Base-by-base conservation (phyloP, 2,888 invertebrate species). In the Dryobotodes eremita region DNA sequence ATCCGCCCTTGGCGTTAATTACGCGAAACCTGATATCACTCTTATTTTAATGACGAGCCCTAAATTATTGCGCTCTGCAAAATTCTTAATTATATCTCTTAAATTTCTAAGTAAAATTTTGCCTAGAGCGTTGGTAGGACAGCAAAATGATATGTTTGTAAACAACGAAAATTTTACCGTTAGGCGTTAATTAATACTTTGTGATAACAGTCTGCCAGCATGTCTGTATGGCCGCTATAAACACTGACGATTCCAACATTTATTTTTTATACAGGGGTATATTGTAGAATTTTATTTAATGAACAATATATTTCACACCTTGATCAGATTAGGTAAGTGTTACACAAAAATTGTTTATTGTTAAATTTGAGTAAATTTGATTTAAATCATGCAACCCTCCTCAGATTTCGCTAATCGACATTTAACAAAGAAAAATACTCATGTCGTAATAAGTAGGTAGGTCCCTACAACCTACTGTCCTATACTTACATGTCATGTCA, bases 71-170 rank as follows among this genome's bases (percentile, higher is more conserved):
- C 94, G 96, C 94, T 92, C 93, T 92, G 94, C 96, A 94, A 96
- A 96, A 96, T 96, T 96, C 96, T 96, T 97, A 97, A 97, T 97
- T 97, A 97, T 97, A 97, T 96, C 95, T 96, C 96, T 97, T 96
- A 94, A 95, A 96, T 96, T 96, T 97, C 96, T 96, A 95, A 96
- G 96, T 95, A 95, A 96, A 96, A 95, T 96, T 95, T 95, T 85
- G 96, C 97, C 96, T 91, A 84, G 91, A 94, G 96, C 95, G 93
- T 91, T 92, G 92, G 87, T 90, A 92, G 91, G 93, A 94, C 95
- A 94, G 94, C 95, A 93, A 96, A 96, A 97, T 97, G 94, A 96
- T 96, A 97, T 96, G 96, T 96, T 96, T 96, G 92, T 95, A 96
- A 96, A 96, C 94, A 96, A 90, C 92, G 86, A 89, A 94, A 93